Base-by-base conservation (phyloP, 1,140 invertebrate species). In the Monochamus saltuarius region DNA sequence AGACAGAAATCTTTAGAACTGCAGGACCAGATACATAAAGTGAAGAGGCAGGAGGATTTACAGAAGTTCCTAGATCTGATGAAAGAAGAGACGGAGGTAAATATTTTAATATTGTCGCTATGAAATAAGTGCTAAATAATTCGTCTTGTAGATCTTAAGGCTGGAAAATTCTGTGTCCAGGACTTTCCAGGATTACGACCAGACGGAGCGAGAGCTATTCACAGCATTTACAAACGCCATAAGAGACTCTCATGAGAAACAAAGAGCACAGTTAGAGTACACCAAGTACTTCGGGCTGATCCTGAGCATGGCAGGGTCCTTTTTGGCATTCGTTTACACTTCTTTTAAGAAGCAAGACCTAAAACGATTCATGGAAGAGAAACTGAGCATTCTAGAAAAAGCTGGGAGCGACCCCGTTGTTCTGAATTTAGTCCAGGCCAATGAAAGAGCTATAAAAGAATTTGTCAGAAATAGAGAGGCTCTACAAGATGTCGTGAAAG, bases 231-330 rank as follows among this genome's bases (percentile, higher is more conserved):
- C 85, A 3, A 83, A 82, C 60, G 81, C 84, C 7, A 77, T 89
- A 1, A 77, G 87, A 57, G 84, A 86, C 59, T 85, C 84, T 56
- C 87, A 89, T 72, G 87, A 89, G 67, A 87, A 87, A 69, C 87
- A 89, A 75, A 68, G 86, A 56, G 80, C 84, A 2, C 83, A 87
- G 72, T 81, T 85, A 34, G 86, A 89, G 71, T 80, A 84, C 65
- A 88, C 87, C 2, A 89, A 89, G 74, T 89, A 89, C 74, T 87
- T 87, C 81, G 86, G 85, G 14, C 76, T 89, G 36, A 82, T 86
- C 52, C 83, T 85, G n/a, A 88, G 87, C n/a, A 72, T 88, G 37
- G 61, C 84, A 13, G 86, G 87, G 17, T 84, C 86, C 2, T 69
- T 85, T 29, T 77, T 87, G 42, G 85, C 73, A 7, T 76, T 75